Evolutionary conservation across 2,113 vertebrate genomes (phyloP).

Genomic region (Dromaius novaehollandiae): DNA sequence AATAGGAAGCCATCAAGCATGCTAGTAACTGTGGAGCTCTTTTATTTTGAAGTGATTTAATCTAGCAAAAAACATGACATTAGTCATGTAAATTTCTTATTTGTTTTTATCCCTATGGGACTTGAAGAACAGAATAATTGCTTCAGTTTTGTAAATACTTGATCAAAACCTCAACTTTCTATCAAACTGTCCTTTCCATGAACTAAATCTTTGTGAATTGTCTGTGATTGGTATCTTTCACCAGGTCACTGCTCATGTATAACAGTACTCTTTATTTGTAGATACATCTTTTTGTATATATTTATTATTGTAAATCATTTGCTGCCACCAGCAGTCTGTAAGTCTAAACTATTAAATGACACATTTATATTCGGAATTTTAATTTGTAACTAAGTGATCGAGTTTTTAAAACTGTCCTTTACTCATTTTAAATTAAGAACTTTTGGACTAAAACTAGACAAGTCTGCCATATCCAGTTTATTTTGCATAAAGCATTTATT

Average conservation of each 20-base stretch:
- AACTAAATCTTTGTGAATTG: constrained; percentile 89
- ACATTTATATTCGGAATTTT: constrained; percentile 88
- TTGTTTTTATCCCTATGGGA: constrained; percentile 91
- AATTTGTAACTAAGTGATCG: constrained; percentile 82
- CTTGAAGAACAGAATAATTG: constrained; percentile 82
- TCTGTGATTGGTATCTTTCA: constrained; percentile 88
- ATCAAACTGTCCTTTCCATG: constrained; percentile 79
- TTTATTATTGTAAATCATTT: constrained; percentile 88
- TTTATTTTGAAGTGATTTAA: constrained; percentile 85
- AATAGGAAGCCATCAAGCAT: constrained; percentile 88
- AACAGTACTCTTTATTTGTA: constrained; percentile 84
- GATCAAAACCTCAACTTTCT: constrained; percentile 81
- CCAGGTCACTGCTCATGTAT: constrained; percentile 83
- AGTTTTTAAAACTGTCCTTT: constrained; percentile 80
- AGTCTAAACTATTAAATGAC: constrained; percentile 90
- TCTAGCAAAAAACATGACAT: constrained; percentile 87
- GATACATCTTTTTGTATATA: constrained; percentile 86
- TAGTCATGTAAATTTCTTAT: constrained; percentile 82
- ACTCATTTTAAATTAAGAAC: constrained; percentile 81
- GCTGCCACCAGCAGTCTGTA: constrained; percentile 93
- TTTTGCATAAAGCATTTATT: constrained; percentile 78
- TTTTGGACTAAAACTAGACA: constrained; percentile 78
- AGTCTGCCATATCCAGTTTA: constrained; percentile 75
- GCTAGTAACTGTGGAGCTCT: constrained; percentile 88
- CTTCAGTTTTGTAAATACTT: constrained; percentile 83